A percentile compares a stretch with the other conserved stretches of the same genome.
Conservation (phyloP, 2,888 invertebrate genomes). For the Nemotelus pantherinus region DNA sequence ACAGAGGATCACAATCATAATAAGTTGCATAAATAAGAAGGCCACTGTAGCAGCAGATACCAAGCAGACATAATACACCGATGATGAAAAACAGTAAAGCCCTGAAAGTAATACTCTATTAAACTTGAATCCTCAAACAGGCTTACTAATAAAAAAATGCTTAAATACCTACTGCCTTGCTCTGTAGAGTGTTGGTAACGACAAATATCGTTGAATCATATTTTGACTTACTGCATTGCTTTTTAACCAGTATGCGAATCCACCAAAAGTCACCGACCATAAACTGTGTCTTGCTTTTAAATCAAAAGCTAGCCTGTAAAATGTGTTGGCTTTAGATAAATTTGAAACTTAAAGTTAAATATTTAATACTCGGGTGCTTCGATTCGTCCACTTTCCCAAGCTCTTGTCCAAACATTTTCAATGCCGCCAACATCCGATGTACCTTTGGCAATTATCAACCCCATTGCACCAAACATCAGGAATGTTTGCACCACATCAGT, state of each 20-base stretch:
- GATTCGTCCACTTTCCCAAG: constrained; percentile 70
- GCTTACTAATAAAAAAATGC: constrained; percentile 20
- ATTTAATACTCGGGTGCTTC: constrained; percentile 70
- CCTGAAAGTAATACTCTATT: constrained; percentile 56
- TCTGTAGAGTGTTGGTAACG: constrained; percentile 72
- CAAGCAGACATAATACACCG: constrained; percentile 79
- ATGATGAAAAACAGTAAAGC: constrained; percentile 74
- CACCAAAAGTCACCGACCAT: constrained; percentile 77
- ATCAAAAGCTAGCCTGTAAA: constrained; percentile 71
- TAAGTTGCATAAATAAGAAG: constrained; percentile 88
- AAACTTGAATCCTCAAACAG: not conserved
- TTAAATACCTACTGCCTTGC: constrained; percentile 68
- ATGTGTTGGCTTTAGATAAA: constrained; percentile 1
- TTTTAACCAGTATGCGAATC: constrained; percentile 77
- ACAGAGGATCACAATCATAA: constrained; percentile 85
- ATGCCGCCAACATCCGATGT: constrained; percentile 73
- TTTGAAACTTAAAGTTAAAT: constrained; percentile 15
- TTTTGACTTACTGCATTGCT: constrained; percentile 80
- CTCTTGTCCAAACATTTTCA: constrained; percentile 68
- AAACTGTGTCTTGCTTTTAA: constrained; percentile 78
- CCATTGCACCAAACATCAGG: constrained; percentile 75
- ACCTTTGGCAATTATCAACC: constrained; percentile 72
- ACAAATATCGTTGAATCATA: constrained; percentile 81
- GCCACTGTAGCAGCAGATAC: constrained; percentile 85
- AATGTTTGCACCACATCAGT: constrained; percentile 77